phyloP scores from a whole-genome alignment of 2,888 invertebrate species.

The Ellobium chinense region DNA sequence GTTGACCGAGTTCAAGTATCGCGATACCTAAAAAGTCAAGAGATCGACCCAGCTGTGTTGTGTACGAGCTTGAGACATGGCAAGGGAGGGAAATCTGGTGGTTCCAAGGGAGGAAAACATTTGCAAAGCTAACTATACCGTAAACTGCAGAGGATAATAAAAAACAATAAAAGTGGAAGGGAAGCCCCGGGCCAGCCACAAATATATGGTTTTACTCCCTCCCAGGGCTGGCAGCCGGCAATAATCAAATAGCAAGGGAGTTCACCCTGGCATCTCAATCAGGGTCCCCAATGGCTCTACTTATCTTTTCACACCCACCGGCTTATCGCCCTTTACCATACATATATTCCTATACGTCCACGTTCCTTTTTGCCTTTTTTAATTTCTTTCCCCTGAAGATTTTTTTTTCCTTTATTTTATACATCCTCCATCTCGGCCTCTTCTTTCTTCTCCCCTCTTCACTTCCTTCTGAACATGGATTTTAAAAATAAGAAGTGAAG shows the following conservation, averaged over 20 bases:
- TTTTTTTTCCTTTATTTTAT: too few species aligned
- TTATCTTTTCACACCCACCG: slow-evolving; percentile 29
- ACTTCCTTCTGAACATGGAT: too few species aligned
- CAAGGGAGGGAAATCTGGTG: not conserved
- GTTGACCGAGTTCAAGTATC: not conserved
- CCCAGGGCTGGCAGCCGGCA: not conserved
- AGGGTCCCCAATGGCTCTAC: not conserved
- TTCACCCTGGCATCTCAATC: slow-evolving; percentile 38
- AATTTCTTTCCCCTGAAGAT: too few species aligned
- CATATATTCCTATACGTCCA: not conserved
- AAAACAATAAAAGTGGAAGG: not conserved
- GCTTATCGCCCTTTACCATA: slow-evolving; percentile 9
- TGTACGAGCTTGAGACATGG: too few species aligned
- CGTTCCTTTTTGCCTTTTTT: too few species aligned
- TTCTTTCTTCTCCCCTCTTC: too few species aligned
- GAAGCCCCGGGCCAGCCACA: not conserved
- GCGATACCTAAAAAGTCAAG: too few species aligned
- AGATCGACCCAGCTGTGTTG: too few species aligned
- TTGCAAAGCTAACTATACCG: slow-evolving; percentile 8
- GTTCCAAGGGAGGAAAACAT: not conserved
- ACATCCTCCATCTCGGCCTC: too few species aligned
- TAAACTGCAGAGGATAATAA: not conserved
- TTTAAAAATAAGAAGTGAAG: too few species aligned
- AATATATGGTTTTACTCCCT: slow-evolving; percentile 8
- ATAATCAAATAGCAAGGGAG: slow-evolving; percentile 31